Evolutionary conservation across 30 jellyfish, hydroid and myxozoan genomes (phyloP), one percentile per base, ranked within the genome.

Genomic region (Hydra vulgaris): DNA sequence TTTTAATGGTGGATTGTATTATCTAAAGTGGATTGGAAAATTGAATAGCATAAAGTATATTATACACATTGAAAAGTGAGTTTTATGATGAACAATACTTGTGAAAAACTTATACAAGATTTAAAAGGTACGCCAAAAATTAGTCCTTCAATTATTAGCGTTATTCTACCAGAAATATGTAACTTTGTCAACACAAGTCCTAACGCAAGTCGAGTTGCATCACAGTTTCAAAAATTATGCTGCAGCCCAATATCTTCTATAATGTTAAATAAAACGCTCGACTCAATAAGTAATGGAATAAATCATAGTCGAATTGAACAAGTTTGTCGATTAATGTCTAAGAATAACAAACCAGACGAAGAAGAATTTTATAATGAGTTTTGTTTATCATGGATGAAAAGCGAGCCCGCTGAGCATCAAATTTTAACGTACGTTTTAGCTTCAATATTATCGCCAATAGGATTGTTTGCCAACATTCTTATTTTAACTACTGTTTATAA

Each of bases 201-300:
- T 15, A 52, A 54, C 79, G 54, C 79, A 8, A 78, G 79, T 12
- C 15, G 20, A 12, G 27, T 1, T 53, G 81, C 21, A 23, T 0
- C 20, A 17, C 23, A 12, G 16, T 78, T 78, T 66, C 79, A 78
- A 8, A 75, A 78, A 19, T 54, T 52, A 15, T 78, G 85, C 78
- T 78, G 85, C 53, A 40, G 69, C 23, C 85, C 85, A 3, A 78
- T 78, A 40, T 80, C 85, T 19, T 8, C 79, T 19, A 23, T 78
- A 40, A 53, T 78, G 3, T 52, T 78, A 0, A 78, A 78, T 52
- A 61, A 61, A 22, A 78, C 85, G 18, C 66, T 78, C 27, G 54
- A 23, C 1, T 21, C 79, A 21, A 17, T 19, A n/a, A 27, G 17
- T 21, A 78, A 54, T 18, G 53, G 21, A 15, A 27, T 21, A 15